Base-by-base conservation (phyloP, 2,888 invertebrate species). In the Teleiodes luculella region DNA sequence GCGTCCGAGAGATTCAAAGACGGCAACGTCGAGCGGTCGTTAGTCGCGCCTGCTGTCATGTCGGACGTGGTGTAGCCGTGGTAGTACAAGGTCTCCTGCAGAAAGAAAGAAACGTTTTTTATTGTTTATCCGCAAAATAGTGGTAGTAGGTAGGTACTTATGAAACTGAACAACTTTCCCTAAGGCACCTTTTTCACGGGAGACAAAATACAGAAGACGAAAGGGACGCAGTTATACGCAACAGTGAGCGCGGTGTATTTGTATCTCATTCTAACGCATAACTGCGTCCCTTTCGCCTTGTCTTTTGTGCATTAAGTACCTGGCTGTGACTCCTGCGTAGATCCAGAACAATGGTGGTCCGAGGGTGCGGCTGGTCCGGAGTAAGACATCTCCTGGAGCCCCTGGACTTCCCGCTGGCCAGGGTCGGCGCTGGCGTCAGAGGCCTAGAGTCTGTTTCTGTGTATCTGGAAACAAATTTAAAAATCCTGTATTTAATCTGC, bases 401-500 rank as follows among this genome's bases (percentile, higher is more conserved):
- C 67, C 94, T 74, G 49, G 95, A 92, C 76, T 95, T 89, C 63
- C 93, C 93, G 70, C 95, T 95, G 6, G 93, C 93, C 3, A 94
- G 88, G 0, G 95, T 95, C 0, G 95, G 95, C 0, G 95, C 93
- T 0, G 96, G 96, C 0, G 96, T 95, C 60, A 94, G 79, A 0
- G 96, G 95, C 20, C 96, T 89, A 0, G 96, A 96, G 74, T 96
- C 96, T 0, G 95, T 96, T 66, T 96, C 95, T 0, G 96, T 94
- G 69, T 96, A 96, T 59, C 94, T 41, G 39, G 10, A 41, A 41
- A 41, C 11, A 10, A 41, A 1, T 11, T 41, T 41, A 20, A 11
- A 18, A 18, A 6, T 16, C 8, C 4, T 6, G n/a, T n/a, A n/a
- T n/a, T n/a, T n/a, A n/a, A n/a, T n/a, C n/a, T n/a, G n/a, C n/a